Base-by-base conservation (phyloP, 2,888 invertebrate genomes). In the Tachina grossa region DNA sequence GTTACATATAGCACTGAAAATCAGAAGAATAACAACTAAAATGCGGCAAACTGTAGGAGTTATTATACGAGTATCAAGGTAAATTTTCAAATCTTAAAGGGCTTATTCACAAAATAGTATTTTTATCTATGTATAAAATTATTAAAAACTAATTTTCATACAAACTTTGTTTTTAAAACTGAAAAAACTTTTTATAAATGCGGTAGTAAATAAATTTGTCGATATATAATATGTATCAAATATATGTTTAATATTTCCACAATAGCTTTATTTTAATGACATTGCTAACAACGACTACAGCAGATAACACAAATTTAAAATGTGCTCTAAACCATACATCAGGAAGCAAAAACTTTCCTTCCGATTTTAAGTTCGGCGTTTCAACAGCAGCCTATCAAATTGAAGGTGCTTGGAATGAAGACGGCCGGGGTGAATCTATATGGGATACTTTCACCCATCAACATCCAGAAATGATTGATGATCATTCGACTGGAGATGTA, bases 401-500 rank as follows among this genome's bases (percentile, higher is more conserved):
- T 49, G 90, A 91, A 87, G 90, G 90, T 6, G 90, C 86, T 41
- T 91, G 90, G 90, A 88, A 90, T 87, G 89, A 86, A 68, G 90
- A 90, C 74, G 94, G 93, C 39, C 94, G 94, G 89, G 93, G 93
- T 6, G 92, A 93, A 88, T 94, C 93, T 88, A 93, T 94, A 82
- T 94, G 94, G 94, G 94, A 94, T 88, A 89, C 89, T 9, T 91
- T 91, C 72, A 90, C 90, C 4, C 92, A 92, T 82, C 81, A 87
- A 19, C 88, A 91, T 87, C 92, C 93, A 3, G 89, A 91, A 45
- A 88, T 83, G 86, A 93, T 95, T 0, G 89, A 88, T 9, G 93
- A 94, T 87, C 88, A 89, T 1, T 92, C 93, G 3, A 94, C 93
- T 59, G 95, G 94, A 0, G 94, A 95, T 88, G 89, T 94, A 1